Base-by-base conservation (phyloP, 2,888 invertebrate species). In the Merodon equestris region DNA sequence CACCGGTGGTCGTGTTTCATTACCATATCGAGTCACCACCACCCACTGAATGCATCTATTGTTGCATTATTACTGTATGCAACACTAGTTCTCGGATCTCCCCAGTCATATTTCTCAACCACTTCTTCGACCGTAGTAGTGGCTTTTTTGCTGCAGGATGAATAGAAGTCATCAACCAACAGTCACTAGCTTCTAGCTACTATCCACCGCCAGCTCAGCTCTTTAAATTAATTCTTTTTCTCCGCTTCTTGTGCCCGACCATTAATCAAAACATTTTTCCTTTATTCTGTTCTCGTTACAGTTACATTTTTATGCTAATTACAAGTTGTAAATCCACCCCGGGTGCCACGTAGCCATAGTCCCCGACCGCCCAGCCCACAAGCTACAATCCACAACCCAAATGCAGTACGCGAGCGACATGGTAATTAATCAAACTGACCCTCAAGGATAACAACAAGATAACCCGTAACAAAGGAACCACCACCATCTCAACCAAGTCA, bases 271-370 rank as follows among this genome's bases (percentile, higher is more conserved):
- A 58, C 10, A 17, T 47, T 64, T 50, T 67, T 72, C 53, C n/a
- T 58, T 67, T 27, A 27, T 27, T 27, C 18, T 64, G 47, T 60
- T 81, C 72, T 82, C 82, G 82, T 85, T 86, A 68, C 84, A 86
- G 86, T 82, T 84, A 83, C 83, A 85, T 82, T 85, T 84, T 84
- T 85, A 83, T 84, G 86, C 84, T 84, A 86, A 86, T 86, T 86
- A 85, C 83, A 83, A 84, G 83, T 83, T 85, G 85, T 82, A 83
- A 83, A 83, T 83, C 77, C 81, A 82, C 36, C 54, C 60, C 50
- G 13, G 42, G 47, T 18, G 47, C 51, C 45, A 67, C 57, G 54
- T 64, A 60, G 53, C 54, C 44, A 54, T 81, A 53, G 77, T 68
- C 54, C 34, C 68, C 53, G 50, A 77, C 71, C 53, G 57, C 50